Percentiles rank a stretch among this genome's conserved stretches.
phyloP scores from a whole-genome alignment of 2,113 vertebrate genomes.

The Puntigrus tetrazona region DNA sequence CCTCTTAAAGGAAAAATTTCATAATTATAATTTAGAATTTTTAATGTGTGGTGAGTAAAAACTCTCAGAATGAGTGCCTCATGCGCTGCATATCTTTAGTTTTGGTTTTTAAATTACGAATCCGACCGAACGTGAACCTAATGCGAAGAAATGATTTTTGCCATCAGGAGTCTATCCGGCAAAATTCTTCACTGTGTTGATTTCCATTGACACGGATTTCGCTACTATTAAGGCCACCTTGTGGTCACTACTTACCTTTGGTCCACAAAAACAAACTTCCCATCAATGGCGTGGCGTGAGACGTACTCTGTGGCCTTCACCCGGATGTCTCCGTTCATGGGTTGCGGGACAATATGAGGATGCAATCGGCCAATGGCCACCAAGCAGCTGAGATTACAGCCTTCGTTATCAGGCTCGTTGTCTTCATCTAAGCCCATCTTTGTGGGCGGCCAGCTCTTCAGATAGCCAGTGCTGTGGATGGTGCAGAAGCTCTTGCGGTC shows the following conservation, averaged over 20 bases:
- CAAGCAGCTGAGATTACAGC: constrained; percentile 86
- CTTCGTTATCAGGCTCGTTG: constrained; percentile 83
- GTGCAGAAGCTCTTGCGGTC: constrained; percentile 90
- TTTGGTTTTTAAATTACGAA: background rate
- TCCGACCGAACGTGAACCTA: background rate
- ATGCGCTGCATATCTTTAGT: background rate
- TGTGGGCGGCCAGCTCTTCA: constrained; percentile 87
- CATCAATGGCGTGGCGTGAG: constrained; percentile 85
- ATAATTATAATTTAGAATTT: too few species aligned
- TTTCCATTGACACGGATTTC: background rate
- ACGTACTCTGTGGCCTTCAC: constrained; percentile 87
- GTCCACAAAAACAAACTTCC: constrained; percentile 88
- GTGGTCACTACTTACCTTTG: constrained; percentile 78
- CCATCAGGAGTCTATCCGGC: background rate
- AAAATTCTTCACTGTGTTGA: background rate
- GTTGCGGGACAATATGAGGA: constrained; percentile 79
- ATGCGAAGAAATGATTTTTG: background rate
- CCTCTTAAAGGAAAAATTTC: background rate
- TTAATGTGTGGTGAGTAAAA: background rate
- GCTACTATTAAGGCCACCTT: background rate
- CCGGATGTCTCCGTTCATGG: constrained; percentile 79
- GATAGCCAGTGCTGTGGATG: constrained; percentile 87
- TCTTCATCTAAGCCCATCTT: constrained; percentile 87
- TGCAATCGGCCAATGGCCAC: constrained; percentile 85
- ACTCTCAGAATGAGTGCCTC: background rate